Evolutionary conservation across 1,140 invertebrate genomes (phyloP).

Genomic region (Temnothorax curvispinosus): DNA sequence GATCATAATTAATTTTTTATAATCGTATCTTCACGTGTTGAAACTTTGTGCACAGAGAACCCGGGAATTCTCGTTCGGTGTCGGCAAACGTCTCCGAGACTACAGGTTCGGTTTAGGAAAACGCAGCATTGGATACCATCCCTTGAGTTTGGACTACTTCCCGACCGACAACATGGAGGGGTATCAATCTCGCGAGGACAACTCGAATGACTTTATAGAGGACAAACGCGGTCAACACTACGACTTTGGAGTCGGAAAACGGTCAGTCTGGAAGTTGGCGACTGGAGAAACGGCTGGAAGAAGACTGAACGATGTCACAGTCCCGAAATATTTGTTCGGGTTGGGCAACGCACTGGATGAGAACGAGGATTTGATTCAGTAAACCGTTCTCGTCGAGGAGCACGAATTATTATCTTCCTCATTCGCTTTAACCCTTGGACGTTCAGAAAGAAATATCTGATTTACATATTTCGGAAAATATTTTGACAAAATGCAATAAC

Average conservation of each 20-base stretch:
- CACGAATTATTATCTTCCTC: not conserved
- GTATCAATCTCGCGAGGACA: conserved; percentile 60
- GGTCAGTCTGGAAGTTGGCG: conserved; percentile 52
- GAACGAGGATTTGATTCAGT: conserved; percentile 68
- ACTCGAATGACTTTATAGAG: conserved; percentile 63
- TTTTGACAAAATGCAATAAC: not conserved
- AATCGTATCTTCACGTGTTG: not conserved
- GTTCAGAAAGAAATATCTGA: not conserved
- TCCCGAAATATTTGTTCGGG: conserved; percentile 80
- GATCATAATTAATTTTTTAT: not conserved
- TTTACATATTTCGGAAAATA: conserved; percentile 1
- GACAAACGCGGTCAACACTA: conserved; percentile 76
- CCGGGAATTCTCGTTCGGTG: conserved; percentile 86
- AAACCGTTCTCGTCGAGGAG: not conserved
- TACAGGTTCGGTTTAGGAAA: conserved; percentile 86
- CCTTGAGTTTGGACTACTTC: conserved; percentile 54
- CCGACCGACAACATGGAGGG: conserved; percentile 57
- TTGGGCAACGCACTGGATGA: conserved; percentile 81
- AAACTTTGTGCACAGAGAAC: conserved; percentile 69
- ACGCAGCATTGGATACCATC: conserved; percentile 68
- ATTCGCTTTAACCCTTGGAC: not conserved
- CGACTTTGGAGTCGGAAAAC: conserved; percentile 83
- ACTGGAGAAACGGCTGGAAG: conserved; percentile 47
- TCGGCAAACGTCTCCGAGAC: conserved; percentile 86
- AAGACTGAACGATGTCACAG: conserved; percentile 63